Conservation (phyloP, 2,888 invertebrate genomes). For the Catonia carolina region DNA sequence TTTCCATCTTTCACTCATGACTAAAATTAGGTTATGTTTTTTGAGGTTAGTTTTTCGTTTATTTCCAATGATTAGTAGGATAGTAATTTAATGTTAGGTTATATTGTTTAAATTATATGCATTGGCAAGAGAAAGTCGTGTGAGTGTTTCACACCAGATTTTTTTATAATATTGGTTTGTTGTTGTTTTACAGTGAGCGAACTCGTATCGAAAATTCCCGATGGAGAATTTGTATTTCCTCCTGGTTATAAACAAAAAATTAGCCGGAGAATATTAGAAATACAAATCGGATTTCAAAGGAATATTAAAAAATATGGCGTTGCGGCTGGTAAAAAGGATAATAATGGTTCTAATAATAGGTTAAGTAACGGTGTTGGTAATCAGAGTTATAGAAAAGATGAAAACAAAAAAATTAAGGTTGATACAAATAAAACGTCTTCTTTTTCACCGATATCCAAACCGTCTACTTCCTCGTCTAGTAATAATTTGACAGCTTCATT, state of each 20-base stretch:
- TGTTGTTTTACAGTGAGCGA: slow-evolving; percentile 53
- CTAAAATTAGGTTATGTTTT: too few relatives aligned
- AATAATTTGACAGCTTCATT: neutral
- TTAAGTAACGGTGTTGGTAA: neutral
- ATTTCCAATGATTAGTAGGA: too few relatives aligned
- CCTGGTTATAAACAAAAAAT: slow-evolving; percentile 46
- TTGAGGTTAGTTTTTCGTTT: too few relatives aligned
- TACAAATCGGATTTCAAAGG: slow-evolving; percentile 54
- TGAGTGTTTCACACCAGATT: too few relatives aligned
- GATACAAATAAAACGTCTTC: neutral
- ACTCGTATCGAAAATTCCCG: slow-evolving; percentile 48
- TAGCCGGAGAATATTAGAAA: slow-evolving; percentile 41
- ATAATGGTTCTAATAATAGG: neutral
- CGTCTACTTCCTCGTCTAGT: too few relatives aligned
- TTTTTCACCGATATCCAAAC: neutral
- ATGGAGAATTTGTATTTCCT: slow-evolving; percentile 51
- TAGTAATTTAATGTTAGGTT: too few relatives aligned
- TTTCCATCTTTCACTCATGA: too few relatives aligned
- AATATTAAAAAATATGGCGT: slow-evolving; percentile 35
- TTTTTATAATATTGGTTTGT: too few relatives aligned
- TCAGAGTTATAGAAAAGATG: neutral
- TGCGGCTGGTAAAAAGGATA: slow-evolving; percentile 10
- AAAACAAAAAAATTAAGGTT: neutral
- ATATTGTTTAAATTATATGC: too few relatives aligned
- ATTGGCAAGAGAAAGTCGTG: too few relatives aligned